phyloP scores from a whole-genome alignment of 2,113 vertebrate genomes.

The Micronycteris hirsuta region DNA sequence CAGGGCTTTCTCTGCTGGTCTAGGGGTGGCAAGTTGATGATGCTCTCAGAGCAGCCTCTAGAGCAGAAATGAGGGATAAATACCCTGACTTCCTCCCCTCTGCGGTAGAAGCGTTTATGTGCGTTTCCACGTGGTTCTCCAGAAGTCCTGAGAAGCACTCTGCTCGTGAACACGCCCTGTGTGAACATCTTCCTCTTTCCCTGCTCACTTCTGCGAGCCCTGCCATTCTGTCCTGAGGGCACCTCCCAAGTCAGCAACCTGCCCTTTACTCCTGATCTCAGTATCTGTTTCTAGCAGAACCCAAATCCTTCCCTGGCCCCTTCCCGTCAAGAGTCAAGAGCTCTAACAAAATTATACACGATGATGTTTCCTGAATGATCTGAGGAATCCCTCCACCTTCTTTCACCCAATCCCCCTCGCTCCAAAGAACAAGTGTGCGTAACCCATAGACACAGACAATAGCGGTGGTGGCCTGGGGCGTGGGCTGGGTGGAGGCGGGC shows the following conservation, averaged over 20 bases:
- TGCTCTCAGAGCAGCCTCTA: fast-evolving
- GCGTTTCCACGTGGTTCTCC: neutral
- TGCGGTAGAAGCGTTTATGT: neutral
- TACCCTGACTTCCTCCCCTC: neutral
- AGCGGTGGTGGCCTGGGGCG: too few relatives aligned
- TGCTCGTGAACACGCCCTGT: neutral
- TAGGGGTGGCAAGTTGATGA: neutral
- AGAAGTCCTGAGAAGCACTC: fast-evolving
- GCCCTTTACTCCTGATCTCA: neutral
- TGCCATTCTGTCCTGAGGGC: neutral
- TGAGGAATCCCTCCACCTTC: too few relatives aligned
- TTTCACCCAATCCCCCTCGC: too few relatives aligned
- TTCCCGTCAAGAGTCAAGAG: neutral
- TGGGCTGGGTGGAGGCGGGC: too few relatives aligned
- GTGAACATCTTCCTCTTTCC: neutral
- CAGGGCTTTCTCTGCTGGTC: neutral
- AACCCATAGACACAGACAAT: too few relatives aligned
- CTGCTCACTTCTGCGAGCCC: fast-evolving
- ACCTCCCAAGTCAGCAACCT: neutral
- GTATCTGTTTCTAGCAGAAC: neutral
- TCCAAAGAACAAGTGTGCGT: too few relatives aligned
- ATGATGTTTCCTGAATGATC: neutral
- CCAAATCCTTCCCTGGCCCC: neutral
- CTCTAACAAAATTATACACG: neutral
- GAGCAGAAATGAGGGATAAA: too few relatives aligned